phyloP scores from a whole-genome alignment of 2,888 invertebrate genomes.

The Xylocampa areola region DNA sequence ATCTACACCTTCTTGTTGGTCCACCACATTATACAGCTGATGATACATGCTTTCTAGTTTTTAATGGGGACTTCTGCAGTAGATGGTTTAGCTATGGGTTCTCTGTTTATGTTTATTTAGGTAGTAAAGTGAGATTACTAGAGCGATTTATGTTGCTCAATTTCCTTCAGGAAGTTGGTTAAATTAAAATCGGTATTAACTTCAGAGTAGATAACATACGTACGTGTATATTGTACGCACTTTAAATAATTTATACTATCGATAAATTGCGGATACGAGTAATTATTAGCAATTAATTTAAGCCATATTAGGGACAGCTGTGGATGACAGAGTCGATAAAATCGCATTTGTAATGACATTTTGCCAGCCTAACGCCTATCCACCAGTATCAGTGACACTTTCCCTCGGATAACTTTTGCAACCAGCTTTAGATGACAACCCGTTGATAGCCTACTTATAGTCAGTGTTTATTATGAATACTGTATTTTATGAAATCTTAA shows the following conservation, averaged over 20 bases:
- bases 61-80: conserved; percentile 26
- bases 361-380: not conserved
- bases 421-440: not conserved
- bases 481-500: too few relatives aligned
- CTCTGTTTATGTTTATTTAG: conserved; percentile 1
- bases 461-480: not conserved
- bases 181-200: conserved; percentile 27
- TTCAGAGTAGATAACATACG: not conserved
- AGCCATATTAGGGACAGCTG: not conserved
- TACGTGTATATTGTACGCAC: not conserved
- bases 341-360: not conserved
- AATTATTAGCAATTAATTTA: not conserved
- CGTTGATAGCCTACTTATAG: not conserved
- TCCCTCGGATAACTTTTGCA: not conserved
- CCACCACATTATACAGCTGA: conserved; percentile 43
- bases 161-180: not conserved
- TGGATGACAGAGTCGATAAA: not conserved
- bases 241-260: not conserved
- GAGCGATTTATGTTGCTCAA: conserved; percentile 8
- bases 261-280: not conserved
- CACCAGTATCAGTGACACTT: not conserved
- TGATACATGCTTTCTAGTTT: conserved; percentile 55
- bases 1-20: conserved; percentile 55
- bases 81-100: conserved; percentile 2
- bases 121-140: conserved; percentile 27